Conservation (phyloP, 2,888 invertebrate genomes). For the Sympetrum striolatum region DNA sequence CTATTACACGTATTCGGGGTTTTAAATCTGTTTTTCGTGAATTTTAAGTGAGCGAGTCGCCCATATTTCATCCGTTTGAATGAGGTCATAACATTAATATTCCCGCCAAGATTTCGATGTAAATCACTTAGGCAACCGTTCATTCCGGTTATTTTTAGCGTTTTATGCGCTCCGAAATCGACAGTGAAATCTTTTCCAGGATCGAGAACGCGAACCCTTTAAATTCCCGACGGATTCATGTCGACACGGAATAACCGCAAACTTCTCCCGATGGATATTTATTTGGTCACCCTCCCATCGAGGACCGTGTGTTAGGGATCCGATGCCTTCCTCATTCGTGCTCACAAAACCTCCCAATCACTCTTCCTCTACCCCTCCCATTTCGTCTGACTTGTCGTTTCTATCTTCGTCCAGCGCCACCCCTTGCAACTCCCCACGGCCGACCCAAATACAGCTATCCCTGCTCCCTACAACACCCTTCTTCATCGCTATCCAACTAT, state of each 20-base stretch:
- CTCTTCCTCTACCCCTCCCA: not conserved
- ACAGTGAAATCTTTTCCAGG: no score
- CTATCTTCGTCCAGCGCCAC: slow-evolving; percentile 23
- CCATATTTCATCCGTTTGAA: no score
- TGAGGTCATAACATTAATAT: no score
- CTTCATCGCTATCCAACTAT: no score
- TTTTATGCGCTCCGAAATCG: no score
- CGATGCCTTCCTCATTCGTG: slow-evolving; percentile 2
- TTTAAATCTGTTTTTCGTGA: no score
- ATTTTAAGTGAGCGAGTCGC: no score
- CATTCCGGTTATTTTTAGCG: no score
- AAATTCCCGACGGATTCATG: not conserved
- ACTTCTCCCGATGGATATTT: not conserved
- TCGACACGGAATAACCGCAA: not conserved
- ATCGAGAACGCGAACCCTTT: not conserved
- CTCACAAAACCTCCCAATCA: slow-evolving; percentile 2
- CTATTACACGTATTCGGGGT: no score
- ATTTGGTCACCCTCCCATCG: not conserved
- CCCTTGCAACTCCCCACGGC: not conserved
- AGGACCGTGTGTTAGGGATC: not conserved
- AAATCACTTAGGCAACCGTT: no score
- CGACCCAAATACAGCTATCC: not conserved
- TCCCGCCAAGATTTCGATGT: no score
- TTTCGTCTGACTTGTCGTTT: slow-evolving; percentile 12
- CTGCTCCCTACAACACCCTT: not conserved